Base-by-base conservation (phyloP, 30 jellyfish, hydroid and myxozoan species). In the Aurelia sp. region DNA sequence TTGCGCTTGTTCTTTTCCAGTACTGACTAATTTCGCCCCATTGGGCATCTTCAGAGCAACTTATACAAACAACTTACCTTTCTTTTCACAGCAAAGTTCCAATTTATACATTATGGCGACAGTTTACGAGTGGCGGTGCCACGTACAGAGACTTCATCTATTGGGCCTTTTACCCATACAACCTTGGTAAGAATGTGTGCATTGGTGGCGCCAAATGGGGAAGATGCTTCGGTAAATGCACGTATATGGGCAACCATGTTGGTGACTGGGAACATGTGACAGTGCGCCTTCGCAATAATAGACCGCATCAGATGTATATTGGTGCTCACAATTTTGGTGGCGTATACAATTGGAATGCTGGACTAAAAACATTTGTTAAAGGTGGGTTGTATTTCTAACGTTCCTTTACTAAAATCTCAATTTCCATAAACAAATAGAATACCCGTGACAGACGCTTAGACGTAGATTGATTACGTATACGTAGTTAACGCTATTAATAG, bases 211-310 rank as follows among this genome's bases (percentile, higher is more conserved):
- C 59, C 6, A 23, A 44, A 22, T 6, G 53, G 40, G 37, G 47
- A 0, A 10, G 16, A 27, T 87, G 96, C 74, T 10, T 61, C 27
- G 87, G 87, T 1, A 55, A 44, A 66, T 71, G 82, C 18, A 30
- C 33, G 18, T 11, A 58, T 41, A 47, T 87, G 20, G 96, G 96
- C 12, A 71, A 87, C 44, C 96, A 87, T 59, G 96, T 87, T 66
- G 96, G 96, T 15, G 96, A 87, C 48, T 87, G 96, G 96, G 96
- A 87, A 21, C 96, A 87, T 40, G 91, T 87, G 82, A 71, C 86
- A n/a, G 58, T 87, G 18, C 59, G 91, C 21, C 87, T 87, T 52
- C 51, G 22, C 27, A 61, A 87, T 47, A 58, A 71, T 19, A 8
- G 57, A 21, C 90, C 90, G 6, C 73, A 40, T 31, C 66, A 69